Base-by-base conservation (phyloP, 2,797 vertebrate genomes). In the Sebastiscus tertius region DNA sequence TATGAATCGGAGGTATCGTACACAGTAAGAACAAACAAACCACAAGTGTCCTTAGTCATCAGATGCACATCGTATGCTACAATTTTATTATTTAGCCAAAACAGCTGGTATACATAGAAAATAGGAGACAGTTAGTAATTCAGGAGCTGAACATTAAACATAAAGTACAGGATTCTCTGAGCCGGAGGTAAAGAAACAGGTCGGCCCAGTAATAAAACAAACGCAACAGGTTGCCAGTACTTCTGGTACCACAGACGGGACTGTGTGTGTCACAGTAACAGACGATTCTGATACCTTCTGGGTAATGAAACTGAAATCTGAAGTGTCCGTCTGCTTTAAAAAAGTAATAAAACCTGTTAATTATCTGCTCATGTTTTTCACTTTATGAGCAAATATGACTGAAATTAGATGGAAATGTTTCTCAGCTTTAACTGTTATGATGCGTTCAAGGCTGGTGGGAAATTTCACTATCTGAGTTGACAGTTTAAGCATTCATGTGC, bases 31-130 rank as follows among this genome's bases (percentile, higher is more conserved):
- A 56, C 26, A 73, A 39, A 13, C 18, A 67, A 59, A 68, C 10
- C 58, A 59, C 27, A 12, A 0, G 3, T 12, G 60, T 36, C 18
- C 2, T 24, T 2, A 2, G 52, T 79, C 73, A 68, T 82, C 70
- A 75, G 82, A 86, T 79, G 72, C 81, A 84, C 79, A 66, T 84
- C 11, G 46, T 82, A 34, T 87, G 82, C 82, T 87, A 84, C 69
- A 5, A 29, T 61, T 90, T 90, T 88, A 88, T 88, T 90, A 73
- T 73, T 83, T 66, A 81, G 69, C 72, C 60, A 61, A 72, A 86
- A 85, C 80, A 81, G 79, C 66, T 22, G 72, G 24, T 63, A 13
- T 79, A 90, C 78, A 87, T 65, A 83, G 65, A 83, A 87, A 86
- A 81, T 2, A 80, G 52, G 77, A 81, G 66, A 80, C 84, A 61